Conservation (phyloP, 2,888 invertebrate species). For the Conomelus anceps region DNA sequence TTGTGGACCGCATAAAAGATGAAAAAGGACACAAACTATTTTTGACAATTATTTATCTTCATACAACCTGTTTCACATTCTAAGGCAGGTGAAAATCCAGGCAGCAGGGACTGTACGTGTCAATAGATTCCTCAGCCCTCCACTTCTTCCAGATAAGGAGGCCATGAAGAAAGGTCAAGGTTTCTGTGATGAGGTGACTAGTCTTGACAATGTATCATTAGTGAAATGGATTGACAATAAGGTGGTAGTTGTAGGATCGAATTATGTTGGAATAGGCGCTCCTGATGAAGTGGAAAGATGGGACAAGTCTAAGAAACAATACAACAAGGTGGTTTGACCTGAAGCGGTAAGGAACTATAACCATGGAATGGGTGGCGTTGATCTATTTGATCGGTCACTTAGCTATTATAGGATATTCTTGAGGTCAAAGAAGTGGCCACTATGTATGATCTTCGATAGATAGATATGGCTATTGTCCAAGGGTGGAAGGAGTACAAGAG, state of each 20-base stretch:
- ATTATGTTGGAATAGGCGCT: not conserved
- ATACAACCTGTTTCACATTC: conserved; percentile 28
- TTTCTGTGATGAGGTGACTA: not conserved
- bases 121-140: conserved; percentile 23
- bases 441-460: conserved; percentile 14
- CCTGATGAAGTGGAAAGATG: not conserved
- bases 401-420: conserved; percentile 22
- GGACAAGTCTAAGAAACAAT: too few species aligned
- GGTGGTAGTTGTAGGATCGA: not conserved
- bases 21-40: conserved; percentile 15
- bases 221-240: conserved; percentile 1
- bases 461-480: too few species aligned
- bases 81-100: conserved; percentile 19
- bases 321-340: conserved; percentile 16
- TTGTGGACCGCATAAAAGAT: conserved; percentile 19
- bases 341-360: conserved; percentile 22
- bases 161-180: not conserved
- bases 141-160: not conserved
- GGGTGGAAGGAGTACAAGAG: not conserved
- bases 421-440: conserved; percentile 25
- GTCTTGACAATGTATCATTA: not conserved
- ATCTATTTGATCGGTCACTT: conserved; percentile 19
- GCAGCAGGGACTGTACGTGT: conserved; percentile 28
- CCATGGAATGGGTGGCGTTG: conserved; percentile 26
- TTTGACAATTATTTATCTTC: conserved; percentile 29